Evolutionary conservation across 2,797 vertebrate species (phyloP).

Genomic region (Spinus pinus): DNA sequence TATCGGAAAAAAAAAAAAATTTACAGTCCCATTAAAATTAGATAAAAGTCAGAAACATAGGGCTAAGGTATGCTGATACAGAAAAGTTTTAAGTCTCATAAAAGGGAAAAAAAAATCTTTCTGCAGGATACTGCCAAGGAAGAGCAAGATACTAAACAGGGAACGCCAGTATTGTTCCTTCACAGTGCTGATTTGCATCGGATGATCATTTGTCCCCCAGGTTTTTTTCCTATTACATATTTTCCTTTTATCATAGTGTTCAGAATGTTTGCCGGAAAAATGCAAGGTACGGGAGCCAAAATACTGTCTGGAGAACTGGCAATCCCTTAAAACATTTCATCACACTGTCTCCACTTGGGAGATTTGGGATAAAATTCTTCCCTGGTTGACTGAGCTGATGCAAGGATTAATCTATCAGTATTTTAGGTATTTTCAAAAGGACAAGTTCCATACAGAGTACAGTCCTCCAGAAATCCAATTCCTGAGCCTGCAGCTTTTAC

Average conservation of each 20-base stretch:
- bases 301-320: neutral
- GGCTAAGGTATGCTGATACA: neutral
- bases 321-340: slow-evolving; percentile 22
- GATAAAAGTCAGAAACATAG: neutral
- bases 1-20: neutral
- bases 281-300: neutral
- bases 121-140: neutral
- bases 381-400: neutral
- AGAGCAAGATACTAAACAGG: neutral
- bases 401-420: neutral
- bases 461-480: neutral
- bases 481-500: neutral
- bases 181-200: neutral
- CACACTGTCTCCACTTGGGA: neutral
- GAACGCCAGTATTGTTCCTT: neutral
- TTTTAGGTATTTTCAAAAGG: neutral
- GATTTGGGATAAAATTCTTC: neutral
- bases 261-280: neutral
- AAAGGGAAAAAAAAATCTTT: neutral
- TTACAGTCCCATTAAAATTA: slow-evolving; percentile 9
- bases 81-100: neutral
- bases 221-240: neutral
- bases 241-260: slow-evolving; percentile 4
- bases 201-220: neutral
- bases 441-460: neutral